phyloP scores from a whole-genome alignment of 35 echinoderm and acorn worm species.

The Heliocidaris tuberculata region DNA sequence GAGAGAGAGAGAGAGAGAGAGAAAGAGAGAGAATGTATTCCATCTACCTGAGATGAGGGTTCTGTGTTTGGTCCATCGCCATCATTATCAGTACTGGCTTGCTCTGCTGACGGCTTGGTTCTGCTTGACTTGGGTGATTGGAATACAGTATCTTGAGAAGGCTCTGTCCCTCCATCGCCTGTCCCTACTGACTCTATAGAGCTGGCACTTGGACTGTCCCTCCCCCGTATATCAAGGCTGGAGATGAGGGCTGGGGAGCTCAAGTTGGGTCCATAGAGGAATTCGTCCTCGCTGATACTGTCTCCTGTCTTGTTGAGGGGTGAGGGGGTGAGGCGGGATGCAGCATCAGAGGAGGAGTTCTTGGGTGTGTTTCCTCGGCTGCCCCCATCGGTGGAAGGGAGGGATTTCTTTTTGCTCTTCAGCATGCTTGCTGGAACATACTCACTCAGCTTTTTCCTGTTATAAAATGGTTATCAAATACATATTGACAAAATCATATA shows the following conservation, averaged over 20 bases:
- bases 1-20: neutral
- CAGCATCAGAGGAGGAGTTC: constrained; percentile 41
- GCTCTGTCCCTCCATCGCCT: constrained; percentile 12
- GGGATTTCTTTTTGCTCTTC: constrained; percentile 87
- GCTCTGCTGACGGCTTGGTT: neutral
- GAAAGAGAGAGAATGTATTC: neutral
- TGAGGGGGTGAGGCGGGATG: constrained; percentile 18
- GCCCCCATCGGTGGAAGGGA: constrained; percentile 43
- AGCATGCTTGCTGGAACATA: constrained; percentile 88
- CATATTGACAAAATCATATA: neutral
- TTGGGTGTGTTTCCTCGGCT: constrained; percentile 55
- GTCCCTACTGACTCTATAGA: neutral
- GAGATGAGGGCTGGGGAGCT: neutral
- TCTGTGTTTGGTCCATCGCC: constrained; percentile 40
- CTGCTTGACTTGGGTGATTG: constrained; percentile 39
- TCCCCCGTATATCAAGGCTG: constrained; percentile 8
- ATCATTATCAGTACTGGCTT: constrained; percentile 39
- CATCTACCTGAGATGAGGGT: constrained; percentile 21
- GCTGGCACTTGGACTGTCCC: constrained; percentile 36
- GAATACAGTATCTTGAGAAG: neutral
- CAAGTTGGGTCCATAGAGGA: constrained; percentile 72
- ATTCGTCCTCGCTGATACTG: constrained; percentile 74
- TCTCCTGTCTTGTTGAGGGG: constrained; percentile 30
- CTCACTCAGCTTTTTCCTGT: constrained; percentile 88
- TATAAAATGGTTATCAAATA: neutral